Conservation (phyloP, 2,888 invertebrate genomes). For the Acronicta leporina region DNA sequence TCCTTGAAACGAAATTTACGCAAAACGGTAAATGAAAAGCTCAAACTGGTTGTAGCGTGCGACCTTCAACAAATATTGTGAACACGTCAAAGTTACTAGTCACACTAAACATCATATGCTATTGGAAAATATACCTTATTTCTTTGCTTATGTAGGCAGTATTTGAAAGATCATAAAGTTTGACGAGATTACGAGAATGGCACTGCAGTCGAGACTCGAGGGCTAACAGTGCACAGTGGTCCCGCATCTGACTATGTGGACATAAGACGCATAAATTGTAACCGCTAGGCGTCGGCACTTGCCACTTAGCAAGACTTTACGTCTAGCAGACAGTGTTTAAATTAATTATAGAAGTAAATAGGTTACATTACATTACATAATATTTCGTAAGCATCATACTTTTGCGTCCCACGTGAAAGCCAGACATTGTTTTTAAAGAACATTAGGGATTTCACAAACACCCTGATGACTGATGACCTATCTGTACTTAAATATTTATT, state of each 20-base stretch:
- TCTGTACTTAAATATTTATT: too few relatives aligned
- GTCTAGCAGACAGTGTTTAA: conserved; percentile 22
- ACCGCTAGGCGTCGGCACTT: conserved; percentile 33
- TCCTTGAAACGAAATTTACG: conserved; percentile 29
- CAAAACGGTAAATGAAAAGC: conserved; percentile 56
- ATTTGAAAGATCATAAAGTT: background rate
- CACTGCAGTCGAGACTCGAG: conserved; percentile 8
- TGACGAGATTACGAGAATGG: background rate
- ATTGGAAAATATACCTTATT: background rate
- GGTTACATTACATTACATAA: background rate
- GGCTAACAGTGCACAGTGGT: conserved; percentile 5
- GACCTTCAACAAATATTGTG: conserved; percentile 70
- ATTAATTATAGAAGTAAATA: conserved; percentile 20
- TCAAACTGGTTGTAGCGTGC: conserved; percentile 45
- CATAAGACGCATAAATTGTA: conserved; percentile 28
- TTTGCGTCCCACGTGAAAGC: too few relatives aligned
- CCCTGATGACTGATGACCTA: too few relatives aligned
- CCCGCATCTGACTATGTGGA: conserved; percentile 25
- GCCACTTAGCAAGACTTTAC: conserved; percentile 33
- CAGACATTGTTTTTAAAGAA: too few relatives aligned
- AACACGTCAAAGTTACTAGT: background rate
- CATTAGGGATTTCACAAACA: too few relatives aligned
- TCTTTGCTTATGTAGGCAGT: background rate
- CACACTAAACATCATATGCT: background rate
- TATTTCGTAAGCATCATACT: background rate